These are phyloP conservation scores for Busseola fusca DNA, from an alignment of 2,888 invertebrate genomes.

Conservation along the genomic window DNA sequence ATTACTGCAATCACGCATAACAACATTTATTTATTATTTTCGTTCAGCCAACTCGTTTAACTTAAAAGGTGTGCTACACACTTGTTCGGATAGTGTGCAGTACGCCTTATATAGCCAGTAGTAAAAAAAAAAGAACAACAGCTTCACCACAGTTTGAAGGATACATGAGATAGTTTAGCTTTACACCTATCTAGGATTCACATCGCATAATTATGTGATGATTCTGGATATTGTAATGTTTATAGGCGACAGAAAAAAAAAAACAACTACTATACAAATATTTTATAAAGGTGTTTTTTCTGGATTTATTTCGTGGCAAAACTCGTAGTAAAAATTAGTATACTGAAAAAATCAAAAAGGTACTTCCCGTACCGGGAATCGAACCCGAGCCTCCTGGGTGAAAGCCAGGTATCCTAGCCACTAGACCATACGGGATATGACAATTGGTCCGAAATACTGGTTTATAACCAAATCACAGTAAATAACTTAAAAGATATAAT, in stretches of 20 bases:
- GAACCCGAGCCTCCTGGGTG: slow-evolving; percentile 93
- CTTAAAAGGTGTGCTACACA: background rate
- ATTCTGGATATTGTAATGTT: background rate
- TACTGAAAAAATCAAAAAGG: slow-evolving; percentile 63
- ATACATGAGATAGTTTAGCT: background rate
- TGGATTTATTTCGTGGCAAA: background rate
- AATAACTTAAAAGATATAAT: background rate
- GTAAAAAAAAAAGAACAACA: background rate
- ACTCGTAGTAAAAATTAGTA: too few relatives aligned
- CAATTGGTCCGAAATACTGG: accelerated
- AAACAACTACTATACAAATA: background rate
- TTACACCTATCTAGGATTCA: background rate
- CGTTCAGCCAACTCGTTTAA: background rate
- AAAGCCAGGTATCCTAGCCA: slow-evolving; percentile 92
- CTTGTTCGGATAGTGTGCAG: background rate
- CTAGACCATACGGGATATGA: slow-evolving; percentile 89
- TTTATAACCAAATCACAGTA: too few relatives aligned
- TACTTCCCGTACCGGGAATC: slow-evolving; percentile 91
- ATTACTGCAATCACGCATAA: slow-evolving; percentile 9
- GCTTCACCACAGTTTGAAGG: too few relatives aligned
- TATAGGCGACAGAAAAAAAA: background rate
- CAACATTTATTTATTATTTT: background rate
- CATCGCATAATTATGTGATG: background rate
- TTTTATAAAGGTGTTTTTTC: too few relatives aligned
- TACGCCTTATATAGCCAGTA: background rate